phyloP scores from a whole-genome alignment of 2,113 vertebrate genomes.

The Urocolius indicus region DNA sequence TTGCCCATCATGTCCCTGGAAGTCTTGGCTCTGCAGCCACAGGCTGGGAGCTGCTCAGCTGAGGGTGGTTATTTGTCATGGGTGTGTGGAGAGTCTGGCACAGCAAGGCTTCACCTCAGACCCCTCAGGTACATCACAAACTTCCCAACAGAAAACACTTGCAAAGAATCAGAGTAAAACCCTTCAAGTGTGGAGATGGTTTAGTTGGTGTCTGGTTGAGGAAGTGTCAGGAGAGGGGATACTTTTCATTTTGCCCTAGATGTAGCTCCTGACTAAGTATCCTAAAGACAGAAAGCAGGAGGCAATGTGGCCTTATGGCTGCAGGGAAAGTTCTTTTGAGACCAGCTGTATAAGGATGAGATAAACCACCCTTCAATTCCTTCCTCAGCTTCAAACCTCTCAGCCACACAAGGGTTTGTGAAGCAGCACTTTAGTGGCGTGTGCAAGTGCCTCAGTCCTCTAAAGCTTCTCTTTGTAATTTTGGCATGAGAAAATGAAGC shows the following conservation, averaged over 20 bases:
- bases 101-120: background rate
- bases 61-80: background rate
- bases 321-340: background rate
- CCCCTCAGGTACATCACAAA: accelerated
- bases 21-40: background rate
- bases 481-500: background rate
- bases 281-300: background rate
- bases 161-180: background rate
- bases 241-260: background rate
- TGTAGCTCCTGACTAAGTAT: background rate
- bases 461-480: background rate
- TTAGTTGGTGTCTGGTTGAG: background rate
- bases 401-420: background rate
- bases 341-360: background rate
- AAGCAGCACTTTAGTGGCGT: background rate
- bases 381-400: background rate
- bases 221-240: background rate
- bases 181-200: background rate
- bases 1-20: background rate
- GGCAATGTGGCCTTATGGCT: background rate
- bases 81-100: background rate
- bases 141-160: background rate
- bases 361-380: background rate
- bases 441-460: background rate
- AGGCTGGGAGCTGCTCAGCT: background rate